Conservation (phyloP, 2,888 invertebrate species). For the Aphidoletes aphidimyza region DNA sequence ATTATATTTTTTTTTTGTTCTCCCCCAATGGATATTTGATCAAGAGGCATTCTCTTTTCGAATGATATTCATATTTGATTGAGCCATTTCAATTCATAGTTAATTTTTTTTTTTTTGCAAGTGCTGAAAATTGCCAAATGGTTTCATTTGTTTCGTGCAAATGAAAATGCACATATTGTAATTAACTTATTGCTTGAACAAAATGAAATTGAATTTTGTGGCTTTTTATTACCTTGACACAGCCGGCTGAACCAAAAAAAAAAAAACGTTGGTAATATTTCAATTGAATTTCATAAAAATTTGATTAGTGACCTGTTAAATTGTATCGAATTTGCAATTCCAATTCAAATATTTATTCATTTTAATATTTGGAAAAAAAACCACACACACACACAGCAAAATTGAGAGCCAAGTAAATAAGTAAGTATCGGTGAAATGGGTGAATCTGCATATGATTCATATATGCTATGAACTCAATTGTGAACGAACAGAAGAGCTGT, state of each 20-base stretch:
- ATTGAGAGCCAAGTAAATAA: not conserved
- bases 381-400: too few relatives aligned
- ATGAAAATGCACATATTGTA: not conserved
- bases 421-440: not conserved
- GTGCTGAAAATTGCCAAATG: not conserved
- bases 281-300: conserved; percentile 38
- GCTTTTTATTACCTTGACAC: not conserved
- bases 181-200: conserved; percentile 37
- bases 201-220: conserved; percentile 18
- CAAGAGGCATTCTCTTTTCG: not conserved
- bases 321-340: conserved; percentile 30
- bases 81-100: not conserved
- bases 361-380: not conserved
- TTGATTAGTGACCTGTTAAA: conserved; percentile 49
- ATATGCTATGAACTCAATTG: too few relatives aligned
- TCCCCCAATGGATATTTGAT: not conserved
- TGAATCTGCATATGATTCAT: not conserved
- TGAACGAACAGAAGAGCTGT: conserved; percentile 8
- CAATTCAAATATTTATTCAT: conserved; percentile 22
- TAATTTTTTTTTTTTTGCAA: not conserved
- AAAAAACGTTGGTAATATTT: conserved; percentile 17
- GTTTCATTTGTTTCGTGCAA: not conserved
- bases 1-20: not conserved
- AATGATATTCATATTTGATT: conserved; percentile 47
- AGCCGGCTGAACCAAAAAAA: not conserved